A percentile compares a stretch with the other conserved stretches of the same genome.
These are phyloP conservation scores for Rhagologus leucostigma DNA, from an alignment of 2,113 vertebrate genomes.

Conservation along the genomic window DNA sequence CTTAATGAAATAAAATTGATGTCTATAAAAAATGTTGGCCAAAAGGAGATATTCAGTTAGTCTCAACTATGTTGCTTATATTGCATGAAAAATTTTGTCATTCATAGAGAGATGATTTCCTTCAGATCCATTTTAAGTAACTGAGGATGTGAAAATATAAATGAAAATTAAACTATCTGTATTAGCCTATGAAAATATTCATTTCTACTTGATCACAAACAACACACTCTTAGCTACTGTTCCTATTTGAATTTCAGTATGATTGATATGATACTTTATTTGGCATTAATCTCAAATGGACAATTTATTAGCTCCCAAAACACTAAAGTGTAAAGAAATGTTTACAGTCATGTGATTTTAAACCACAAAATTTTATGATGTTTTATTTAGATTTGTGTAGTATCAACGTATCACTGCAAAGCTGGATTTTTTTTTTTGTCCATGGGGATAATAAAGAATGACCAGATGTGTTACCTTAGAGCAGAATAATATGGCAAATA, in stretches of 20 bases:
- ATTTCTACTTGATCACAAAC: background rate
- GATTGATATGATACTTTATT: background rate
- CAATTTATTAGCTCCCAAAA: background rate
- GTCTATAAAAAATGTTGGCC: background rate
- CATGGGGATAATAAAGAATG: background rate
- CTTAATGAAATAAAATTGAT: background rate
- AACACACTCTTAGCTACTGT: background rate
- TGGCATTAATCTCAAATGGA: background rate
- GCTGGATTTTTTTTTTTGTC: background rate
- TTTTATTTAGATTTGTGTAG: background rate
- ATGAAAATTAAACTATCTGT: background rate
- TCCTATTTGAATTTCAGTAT: background rate
- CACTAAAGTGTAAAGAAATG: background rate
- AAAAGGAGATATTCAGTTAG: background rate
- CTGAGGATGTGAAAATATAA: background rate
- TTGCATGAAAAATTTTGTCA: background rate
- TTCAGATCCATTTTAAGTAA: background rate
- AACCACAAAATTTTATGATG: background rate
- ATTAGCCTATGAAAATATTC: background rate
- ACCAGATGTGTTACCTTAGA: background rate
- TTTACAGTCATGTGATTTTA: background rate
- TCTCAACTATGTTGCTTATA: background rate
- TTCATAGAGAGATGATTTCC: background rate
- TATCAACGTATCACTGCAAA: background rate
- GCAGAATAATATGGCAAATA: background rate